Conservation (phyloP, 2,113 vertebrate genomes). For the Neotoma lepida region DNA sequence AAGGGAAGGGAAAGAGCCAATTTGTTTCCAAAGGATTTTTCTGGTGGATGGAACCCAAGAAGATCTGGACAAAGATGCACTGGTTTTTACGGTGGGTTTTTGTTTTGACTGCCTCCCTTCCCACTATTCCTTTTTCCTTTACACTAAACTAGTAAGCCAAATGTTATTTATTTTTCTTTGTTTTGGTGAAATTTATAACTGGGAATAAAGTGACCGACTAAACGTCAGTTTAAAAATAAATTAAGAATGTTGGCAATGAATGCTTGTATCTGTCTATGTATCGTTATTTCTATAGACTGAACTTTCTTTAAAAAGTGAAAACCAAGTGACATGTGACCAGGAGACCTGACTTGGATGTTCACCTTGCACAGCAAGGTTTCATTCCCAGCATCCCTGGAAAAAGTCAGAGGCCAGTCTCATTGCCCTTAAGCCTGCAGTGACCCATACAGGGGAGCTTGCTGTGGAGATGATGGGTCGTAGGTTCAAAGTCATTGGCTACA, state of each 20-base stretch:
- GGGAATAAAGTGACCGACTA: background rate
- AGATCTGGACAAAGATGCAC: background rate
- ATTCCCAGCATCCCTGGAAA: background rate
- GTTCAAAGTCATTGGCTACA: slow-evolving; percentile 43
- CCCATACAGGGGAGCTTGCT: background rate
- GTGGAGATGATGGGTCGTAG: background rate
- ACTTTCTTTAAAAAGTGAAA: slow-evolving; percentile 42
- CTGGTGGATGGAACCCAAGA: background rate
- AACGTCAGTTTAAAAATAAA: background rate
- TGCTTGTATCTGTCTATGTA: background rate
- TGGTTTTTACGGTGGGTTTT: background rate
- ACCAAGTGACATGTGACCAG: background rate
- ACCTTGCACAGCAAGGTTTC: background rate
- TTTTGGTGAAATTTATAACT: slow-evolving; percentile 52
- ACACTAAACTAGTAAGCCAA: slow-evolving; percentile 1
- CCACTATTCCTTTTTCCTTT: background rate
- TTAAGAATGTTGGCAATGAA: background rate
- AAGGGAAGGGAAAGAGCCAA: background rate
- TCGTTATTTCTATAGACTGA: background rate
- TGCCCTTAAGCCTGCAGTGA: background rate
- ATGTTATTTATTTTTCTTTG: background rate
- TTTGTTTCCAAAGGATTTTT: background rate
- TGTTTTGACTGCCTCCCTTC: background rate
- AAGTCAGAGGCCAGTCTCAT: background rate
- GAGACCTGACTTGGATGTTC: background rate